Evolutionary conservation across 2,797 vertebrate species (phyloP), one percentile per base, ranked within the genome.

Genomic region (Smutsia temminckii): DNA sequence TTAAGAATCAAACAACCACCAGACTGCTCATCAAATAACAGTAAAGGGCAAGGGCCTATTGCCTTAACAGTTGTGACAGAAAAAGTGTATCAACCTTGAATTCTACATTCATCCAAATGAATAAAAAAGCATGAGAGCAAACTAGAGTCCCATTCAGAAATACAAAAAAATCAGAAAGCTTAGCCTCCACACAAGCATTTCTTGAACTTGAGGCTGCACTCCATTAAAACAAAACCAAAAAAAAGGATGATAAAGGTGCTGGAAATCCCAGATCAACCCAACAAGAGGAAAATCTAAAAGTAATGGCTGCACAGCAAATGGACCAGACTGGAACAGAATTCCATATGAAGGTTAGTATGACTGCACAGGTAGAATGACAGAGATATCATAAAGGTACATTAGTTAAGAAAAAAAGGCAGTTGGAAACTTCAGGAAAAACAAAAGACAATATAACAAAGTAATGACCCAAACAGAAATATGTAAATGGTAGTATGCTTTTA

Each of bases 401-500:
- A 66, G 17, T 89, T 89, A 64, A 49, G 42, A 49, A 72, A 93
- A 95, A 89, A 42, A 18, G 9, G 25, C 34, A 64, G 49, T 34
- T 72, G 17, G 34, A 75, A 94, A 89, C 59, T 75, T 89, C 20
- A 80, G 20, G 29, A 78, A 74, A 94, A 85, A 94, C 12, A 79
- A 68, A 64, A 96, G 25, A 51, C 17, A 85, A 27, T 74, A 27
- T 46, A 79, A 74, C 11, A 80, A 88, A 88, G 79, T 61, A 55
- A 85, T 69, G 51, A 29, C 53, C 23, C 51, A 55, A 80, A 78
- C 0, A 88, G 78, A 94, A 91, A 64, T 46, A 64, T 84, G 34
- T 32, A 83, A 86, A 81, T 37, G 49, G 4, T 72, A 5, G 5
- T 25, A 72, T 40, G 40, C 29, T 94, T 92, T 55, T 80, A 74